Percentiles rank a stretch among this genome's conserved stretches.
Evolutionary conservation across 2,888 invertebrate species (phyloP).

Genomic region (Hydrotaea diabolus): DNA sequence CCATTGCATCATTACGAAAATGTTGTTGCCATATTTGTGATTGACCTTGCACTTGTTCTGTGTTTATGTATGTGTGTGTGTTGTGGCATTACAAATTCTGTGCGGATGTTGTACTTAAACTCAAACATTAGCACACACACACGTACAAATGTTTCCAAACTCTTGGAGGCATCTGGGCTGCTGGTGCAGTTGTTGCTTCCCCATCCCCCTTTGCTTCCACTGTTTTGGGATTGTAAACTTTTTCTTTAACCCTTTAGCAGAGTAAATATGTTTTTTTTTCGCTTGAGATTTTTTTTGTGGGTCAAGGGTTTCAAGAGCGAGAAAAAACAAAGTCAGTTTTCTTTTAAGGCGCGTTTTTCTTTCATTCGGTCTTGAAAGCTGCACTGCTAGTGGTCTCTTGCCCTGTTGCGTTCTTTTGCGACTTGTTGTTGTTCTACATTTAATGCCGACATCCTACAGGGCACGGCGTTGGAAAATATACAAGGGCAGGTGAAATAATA

Average conservation of each 20-base stretch:
- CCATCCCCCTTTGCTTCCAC: not conserved
- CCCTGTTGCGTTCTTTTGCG: slow-evolving; percentile 14
- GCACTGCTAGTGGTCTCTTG: no score
- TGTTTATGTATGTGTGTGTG: no score
- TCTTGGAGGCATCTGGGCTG: slow-evolving; percentile 8
- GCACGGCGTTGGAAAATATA: not conserved
- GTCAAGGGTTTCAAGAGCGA: slow-evolving; percentile 55
- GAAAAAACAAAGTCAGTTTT: slow-evolving; percentile 14
- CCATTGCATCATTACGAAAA: not conserved
- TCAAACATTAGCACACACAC: no score
- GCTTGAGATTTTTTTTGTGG: slow-evolving; percentile 48
- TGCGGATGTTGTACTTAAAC: slow-evolving; percentile 10
- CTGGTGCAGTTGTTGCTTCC: slow-evolving; percentile 4
- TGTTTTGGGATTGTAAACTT: slow-evolving; percentile 51
- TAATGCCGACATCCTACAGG: not conserved
- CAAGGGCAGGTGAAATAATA: not conserved
- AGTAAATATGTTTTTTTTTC: not conserved
- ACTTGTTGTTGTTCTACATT: slow-evolving; percentile 7
- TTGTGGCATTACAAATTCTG: slow-evolving; percentile 26
- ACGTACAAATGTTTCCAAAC: slow-evolving; percentile 10
- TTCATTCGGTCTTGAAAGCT: not conserved
- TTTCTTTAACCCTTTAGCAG: not conserved
- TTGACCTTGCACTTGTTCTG: slow-evolving; percentile 55
- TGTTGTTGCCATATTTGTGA: slow-evolving; percentile 5
- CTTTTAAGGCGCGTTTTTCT: slow-evolving; percentile 3